Evolutionary conservation across 2,113 vertebrate species (phyloP).

Genomic region (Percopsis transmontana): DNA sequence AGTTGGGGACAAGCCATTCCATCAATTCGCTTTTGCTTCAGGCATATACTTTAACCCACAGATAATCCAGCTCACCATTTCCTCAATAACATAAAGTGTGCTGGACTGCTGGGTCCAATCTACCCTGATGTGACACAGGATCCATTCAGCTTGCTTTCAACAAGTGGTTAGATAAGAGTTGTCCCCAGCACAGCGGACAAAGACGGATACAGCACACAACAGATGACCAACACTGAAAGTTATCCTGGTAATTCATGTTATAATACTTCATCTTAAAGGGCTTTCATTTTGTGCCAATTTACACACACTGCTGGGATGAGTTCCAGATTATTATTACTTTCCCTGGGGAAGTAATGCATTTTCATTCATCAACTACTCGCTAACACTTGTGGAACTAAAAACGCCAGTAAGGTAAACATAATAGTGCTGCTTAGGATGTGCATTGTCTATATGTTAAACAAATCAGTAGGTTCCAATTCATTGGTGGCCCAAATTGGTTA

Average conservation of each 20-base stretch:
- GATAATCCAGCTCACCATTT: conserved; percentile 34
- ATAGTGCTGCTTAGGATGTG: background rate
- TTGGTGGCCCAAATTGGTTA: too few relatives aligned
- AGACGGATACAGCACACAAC: conserved; percentile 33
- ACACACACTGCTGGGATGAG: conserved; percentile 59
- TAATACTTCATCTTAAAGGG: conserved; percentile 41
- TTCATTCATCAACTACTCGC: too few relatives aligned
- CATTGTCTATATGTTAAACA: background rate
- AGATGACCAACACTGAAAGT: conserved; percentile 49
- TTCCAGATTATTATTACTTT: conserved; percentile 60
- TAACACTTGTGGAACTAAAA: conserved; percentile 10
- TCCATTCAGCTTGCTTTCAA: conserved; percentile 3
- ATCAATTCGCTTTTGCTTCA: conserved; percentile 46
- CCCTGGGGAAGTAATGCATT: conserved; percentile 37
- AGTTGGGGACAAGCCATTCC: conserved; percentile 51
- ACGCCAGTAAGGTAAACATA: conserved; percentile 9
- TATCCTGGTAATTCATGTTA: conserved; percentile 48
- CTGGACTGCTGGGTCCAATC: conserved; percentile 1
- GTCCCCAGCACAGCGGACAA: conserved; percentile 16
- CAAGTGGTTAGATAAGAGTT: conserved; percentile 30
- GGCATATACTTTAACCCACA: conserved; percentile 54
- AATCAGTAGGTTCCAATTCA: too few relatives aligned
- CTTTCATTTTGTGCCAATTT: conserved; percentile 57
- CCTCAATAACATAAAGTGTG: conserved; percentile 20
- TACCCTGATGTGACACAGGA: conserved; percentile 22